Percentiles rank a stretch among this genome's conserved stretches.
Conservation (phyloP, 2,113 vertebrate genomes). For the Thoracochromis brauschi region DNA sequence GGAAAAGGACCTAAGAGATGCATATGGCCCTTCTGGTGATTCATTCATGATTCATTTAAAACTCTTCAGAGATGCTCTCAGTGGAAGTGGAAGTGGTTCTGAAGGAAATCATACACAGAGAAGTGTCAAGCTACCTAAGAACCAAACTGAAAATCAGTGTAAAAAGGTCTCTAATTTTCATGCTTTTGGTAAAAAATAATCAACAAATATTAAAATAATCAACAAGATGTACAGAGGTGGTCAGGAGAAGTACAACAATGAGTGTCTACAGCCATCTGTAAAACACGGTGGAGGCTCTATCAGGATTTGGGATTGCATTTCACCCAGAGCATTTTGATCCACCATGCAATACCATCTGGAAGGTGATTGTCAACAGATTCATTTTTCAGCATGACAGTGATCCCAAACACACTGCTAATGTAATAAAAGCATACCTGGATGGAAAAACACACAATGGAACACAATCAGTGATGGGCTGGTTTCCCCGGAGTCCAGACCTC, state of each 20-base stretch:
- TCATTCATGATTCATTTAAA: background rate
- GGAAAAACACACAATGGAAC: background rate
- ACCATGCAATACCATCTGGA: background rate
- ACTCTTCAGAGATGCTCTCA: background rate
- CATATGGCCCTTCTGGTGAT: background rate
- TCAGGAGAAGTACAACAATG: background rate
- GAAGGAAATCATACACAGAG: background rate
- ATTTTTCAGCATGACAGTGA: background rate
- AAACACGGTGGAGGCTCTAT: background rate
- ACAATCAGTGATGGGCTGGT: background rate
- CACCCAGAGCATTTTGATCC: background rate
- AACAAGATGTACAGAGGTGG: background rate
- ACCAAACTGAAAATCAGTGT: background rate
- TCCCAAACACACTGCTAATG: background rate
- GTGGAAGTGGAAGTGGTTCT: background rate
- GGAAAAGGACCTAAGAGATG: background rate
- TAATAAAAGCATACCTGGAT: background rate
- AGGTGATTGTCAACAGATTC: background rate
- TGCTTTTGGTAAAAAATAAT: background rate
- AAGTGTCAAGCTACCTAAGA: background rate
- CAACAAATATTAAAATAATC: background rate
- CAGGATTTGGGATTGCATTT: background rate
- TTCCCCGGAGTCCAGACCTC: rapidly evolving
- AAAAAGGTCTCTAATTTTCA: background rate
- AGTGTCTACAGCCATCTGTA: background rate